Conservation (phyloP, 2,888 invertebrate species). For the Stenodema calcarata region DNA sequence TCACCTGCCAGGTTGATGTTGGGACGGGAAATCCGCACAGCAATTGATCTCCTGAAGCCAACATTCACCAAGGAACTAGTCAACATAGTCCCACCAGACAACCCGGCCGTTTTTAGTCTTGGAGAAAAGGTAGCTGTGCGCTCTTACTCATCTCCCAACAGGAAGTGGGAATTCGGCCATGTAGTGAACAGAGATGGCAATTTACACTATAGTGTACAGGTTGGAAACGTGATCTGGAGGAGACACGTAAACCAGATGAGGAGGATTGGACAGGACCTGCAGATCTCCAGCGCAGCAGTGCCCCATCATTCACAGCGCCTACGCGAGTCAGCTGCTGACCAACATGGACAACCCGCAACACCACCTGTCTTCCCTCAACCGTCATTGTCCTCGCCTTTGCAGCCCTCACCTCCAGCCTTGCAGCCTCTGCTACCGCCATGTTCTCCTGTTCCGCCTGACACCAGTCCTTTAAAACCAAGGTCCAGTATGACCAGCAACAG, state of each 20-base stretch:
- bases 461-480: too few relatives aligned
- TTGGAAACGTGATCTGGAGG: background rate
- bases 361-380: too few relatives aligned
- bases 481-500: too few relatives aligned
- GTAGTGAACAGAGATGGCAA: background rate
- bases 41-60: slow-evolving; percentile 28
- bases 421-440: too few relatives aligned
- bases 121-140: background rate
- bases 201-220: background rate
- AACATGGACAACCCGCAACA: too few relatives aligned
- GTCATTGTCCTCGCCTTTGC: too few relatives aligned
- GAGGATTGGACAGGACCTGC: background rate
- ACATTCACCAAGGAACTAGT: background rate
- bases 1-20: slow-evolving; percentile 23
- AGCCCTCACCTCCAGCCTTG: too few relatives aligned
- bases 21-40: slow-evolving; percentile 21
- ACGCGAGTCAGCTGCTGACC: too few relatives aligned
- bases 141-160: background rate
- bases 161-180: background rate
- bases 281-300: background rate
- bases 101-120: background rate
- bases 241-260: background rate
- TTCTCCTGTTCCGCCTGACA: too few relatives aligned
- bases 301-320: too few relatives aligned
- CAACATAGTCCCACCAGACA: background rate